These are phyloP conservation scores for Galbula dea DNA, from an alignment of 2,113 vertebrate species.

Conservation along the genomic window DNA sequence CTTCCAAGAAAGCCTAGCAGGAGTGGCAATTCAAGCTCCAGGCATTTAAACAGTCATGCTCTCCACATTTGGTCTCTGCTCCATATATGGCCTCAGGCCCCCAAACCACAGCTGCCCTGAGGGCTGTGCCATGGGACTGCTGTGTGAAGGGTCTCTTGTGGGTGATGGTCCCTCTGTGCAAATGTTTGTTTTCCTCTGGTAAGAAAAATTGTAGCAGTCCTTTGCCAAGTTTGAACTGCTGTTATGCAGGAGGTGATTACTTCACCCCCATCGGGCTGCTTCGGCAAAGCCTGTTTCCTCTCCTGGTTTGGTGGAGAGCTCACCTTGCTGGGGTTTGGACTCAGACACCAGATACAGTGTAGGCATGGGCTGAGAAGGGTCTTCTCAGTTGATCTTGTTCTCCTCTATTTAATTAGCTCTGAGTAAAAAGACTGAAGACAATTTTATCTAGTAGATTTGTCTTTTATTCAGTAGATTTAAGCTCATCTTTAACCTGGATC, in stretches of 20 bases:
- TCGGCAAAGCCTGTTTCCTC: background rate
- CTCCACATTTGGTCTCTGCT: background rate
- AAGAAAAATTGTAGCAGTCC: background rate
- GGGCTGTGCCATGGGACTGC: background rate
- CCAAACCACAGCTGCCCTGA: rapidly evolving
- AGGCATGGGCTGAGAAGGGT: background rate
- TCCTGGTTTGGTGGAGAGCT: rapidly evolving
- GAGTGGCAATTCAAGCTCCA: background rate
- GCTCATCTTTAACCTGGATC: background rate
- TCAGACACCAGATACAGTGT: background rate
- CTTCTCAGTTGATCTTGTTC: background rate
- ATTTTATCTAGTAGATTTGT: background rate
- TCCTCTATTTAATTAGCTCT: background rate
- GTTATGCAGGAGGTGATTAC: background rate
- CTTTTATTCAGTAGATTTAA: background rate
- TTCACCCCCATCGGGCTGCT: background rate
- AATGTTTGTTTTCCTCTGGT: background rate
- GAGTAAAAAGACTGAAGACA: background rate
- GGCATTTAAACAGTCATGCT: background rate
- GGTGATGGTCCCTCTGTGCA: rapidly evolving
- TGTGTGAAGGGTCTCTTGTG: rapidly evolving
- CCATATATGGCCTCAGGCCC: background rate
- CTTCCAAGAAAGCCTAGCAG: slow-evolving; percentile 10
- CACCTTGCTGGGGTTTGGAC: background rate
- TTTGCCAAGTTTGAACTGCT: rapidly evolving